Conservation (phyloP, 2,113 vertebrate genomes). For the Phylloscopus whistleri region DNA sequence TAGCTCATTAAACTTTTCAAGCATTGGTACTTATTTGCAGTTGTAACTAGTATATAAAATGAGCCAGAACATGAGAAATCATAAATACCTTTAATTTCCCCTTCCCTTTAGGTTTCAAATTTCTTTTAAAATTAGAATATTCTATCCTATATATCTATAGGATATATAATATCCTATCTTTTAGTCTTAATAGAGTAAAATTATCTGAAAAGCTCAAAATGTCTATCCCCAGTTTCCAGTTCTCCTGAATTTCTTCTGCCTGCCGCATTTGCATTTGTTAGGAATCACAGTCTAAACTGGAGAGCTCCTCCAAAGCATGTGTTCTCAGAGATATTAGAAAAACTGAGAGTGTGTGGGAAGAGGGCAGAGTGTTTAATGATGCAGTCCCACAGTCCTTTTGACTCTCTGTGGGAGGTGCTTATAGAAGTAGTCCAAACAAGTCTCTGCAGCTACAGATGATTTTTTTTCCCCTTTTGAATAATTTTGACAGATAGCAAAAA, state of each 20-base stretch:
- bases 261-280: background rate
- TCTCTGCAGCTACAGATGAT: background rate
- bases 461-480: background rate
- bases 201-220: background rate
- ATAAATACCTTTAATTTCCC: background rate
- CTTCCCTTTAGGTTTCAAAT: background rate
- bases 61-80: background rate
- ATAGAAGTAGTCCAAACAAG: background rate
- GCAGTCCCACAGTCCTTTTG: background rate
- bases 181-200: background rate
- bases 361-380: background rate
- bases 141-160: background rate
- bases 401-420: background rate
- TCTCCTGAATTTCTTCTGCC: background rate
- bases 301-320: background rate
- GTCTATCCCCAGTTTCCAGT: accelerated
- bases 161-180: background rate
- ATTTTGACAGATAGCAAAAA: background rate
- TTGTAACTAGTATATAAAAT: background rate
- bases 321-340: background rate
- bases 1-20: background rate
- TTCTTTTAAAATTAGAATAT: background rate
- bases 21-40: background rate
- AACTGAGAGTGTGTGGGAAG: background rate
- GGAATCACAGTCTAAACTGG: background rate